A percentile compares a stretch with the other conserved stretches of the same genome.
These are phyloP conservation scores for Myocastor coypus DNA, from an alignment of 2,113 vertebrate genomes.

Conservation along the genomic window DNA sequence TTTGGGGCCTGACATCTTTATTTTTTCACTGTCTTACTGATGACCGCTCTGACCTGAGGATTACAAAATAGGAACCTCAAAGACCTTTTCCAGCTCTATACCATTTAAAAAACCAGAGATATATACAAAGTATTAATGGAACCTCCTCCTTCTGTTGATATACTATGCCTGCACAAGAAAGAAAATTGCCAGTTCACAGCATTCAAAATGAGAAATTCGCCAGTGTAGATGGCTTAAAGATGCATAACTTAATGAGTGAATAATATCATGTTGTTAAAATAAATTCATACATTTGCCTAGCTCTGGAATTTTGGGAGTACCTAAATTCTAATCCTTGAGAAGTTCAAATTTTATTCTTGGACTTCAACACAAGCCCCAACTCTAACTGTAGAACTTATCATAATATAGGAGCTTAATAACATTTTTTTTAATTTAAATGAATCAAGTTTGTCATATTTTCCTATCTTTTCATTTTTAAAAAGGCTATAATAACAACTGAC, in stretches of 20 bases:
- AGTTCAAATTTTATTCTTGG: not conserved
- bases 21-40: not conserved
- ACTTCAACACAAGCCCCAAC: not conserved
- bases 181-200: not conserved
- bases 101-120: not conserved
- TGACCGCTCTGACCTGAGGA: not conserved
- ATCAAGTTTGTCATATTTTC: not conserved
- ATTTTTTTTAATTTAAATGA: constrained; percentile 42
- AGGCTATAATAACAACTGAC: not conserved
- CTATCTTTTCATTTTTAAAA: constrained; percentile 41
- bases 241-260: constrained; percentile 23
- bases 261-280: not conserved
- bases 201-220: not conserved
- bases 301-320: not conserved
- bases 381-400: not conserved
- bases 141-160: not conserved
- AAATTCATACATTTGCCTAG: constrained; percentile 12
- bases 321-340: constrained; percentile 13
- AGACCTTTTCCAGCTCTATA: constrained; percentile 11
- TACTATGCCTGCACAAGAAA: not conserved
- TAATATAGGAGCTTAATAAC: not conserved
- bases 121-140: not conserved
- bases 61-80: not conserved
- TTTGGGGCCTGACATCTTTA: not conserved
- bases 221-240: not conserved